phyloP scores from a whole-genome alignment of 2,888 invertebrate genomes.

The Dasypogon diadema region DNA sequence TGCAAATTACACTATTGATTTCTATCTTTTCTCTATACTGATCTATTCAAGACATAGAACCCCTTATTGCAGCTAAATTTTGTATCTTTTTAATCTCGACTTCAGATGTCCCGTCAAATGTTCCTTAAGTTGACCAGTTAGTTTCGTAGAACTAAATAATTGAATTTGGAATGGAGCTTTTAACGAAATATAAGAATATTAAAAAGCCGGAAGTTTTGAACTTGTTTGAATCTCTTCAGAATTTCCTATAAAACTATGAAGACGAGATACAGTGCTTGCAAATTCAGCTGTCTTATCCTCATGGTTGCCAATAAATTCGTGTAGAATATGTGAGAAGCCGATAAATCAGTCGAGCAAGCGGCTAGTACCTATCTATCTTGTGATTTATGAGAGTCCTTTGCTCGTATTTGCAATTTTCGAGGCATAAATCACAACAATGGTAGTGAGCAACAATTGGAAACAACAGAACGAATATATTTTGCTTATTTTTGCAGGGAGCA shows the following conservation, averaged over 20 bases:
- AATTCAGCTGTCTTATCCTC: neutral
- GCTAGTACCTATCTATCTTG: constrained; percentile 76
- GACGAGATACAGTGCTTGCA: neutral
- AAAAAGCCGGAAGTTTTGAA: constrained; percentile 56
- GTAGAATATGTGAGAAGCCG: constrained; percentile 63
- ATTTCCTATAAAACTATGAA: constrained; percentile 53
- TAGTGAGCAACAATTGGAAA: constrained; percentile 46
- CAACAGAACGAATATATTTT: neutral
- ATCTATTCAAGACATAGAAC: too few relatives aligned
- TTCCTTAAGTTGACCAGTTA: constrained; percentile 61
- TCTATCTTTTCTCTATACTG: too few relatives aligned
- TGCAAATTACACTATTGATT: too few relatives aligned
- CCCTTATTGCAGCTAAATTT: too few relatives aligned
- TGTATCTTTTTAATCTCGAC: too few relatives aligned
- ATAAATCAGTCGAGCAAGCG: constrained; percentile 62
- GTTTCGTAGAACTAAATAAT: constrained; percentile 53
- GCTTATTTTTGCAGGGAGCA: constrained; percentile 60
- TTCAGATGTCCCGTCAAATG: too few relatives aligned
- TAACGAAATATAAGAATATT: constrained; percentile 59
- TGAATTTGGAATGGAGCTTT: constrained; percentile 59
- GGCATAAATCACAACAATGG: constrained; percentile 71
- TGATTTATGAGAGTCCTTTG: constrained; percentile 77
- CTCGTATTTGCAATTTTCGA: constrained; percentile 75
- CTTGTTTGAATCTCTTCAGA: constrained; percentile 46
- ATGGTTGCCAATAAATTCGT: constrained; percentile 64